Evolutionary conservation across 2,113 vertebrate species (phyloP).

Genomic region (Oryctolagus cuniculus): mOryCun1.1 NC_091435.1:89295501-89296000

Average conservation of each 20-base stretch:
- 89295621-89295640: background rate
- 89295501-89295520: background rate
- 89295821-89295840: background rate
- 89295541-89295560: background rate
- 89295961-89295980: background rate
- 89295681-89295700: background rate
- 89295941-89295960: background rate
- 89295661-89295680: background rate
- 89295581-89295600: background rate
- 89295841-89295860: slow-evolving; percentile 31
- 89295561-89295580: background rate
- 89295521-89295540: background rate
- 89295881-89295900: background rate
- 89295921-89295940: background rate
- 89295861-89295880: background rate
- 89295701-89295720: background rate
- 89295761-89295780: too few species aligned
- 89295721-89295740: too few species aligned
- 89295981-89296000: background rate
- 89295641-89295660: background rate
- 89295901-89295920: background rate
- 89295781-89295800: background rate
- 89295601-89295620: background rate
- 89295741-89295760: too few species aligned
- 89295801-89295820: background rate